A percentile compares a stretch with the other conserved stretches of the same genome.
phyloP scores from a whole-genome alignment of 2,797 vertebrate genomes.

The Chaetophractus vellerosus region DNA sequence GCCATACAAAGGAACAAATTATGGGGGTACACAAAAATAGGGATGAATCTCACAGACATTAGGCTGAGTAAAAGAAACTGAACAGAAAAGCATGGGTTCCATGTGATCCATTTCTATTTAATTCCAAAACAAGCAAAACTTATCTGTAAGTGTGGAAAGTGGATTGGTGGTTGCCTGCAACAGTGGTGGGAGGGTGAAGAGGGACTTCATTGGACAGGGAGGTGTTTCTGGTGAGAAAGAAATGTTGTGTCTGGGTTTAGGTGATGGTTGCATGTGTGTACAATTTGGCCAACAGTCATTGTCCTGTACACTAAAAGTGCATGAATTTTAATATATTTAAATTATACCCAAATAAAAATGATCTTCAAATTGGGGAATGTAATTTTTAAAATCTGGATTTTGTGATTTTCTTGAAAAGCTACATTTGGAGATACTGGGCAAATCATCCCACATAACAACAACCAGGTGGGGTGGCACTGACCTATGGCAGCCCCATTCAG shows the following conservation, averaged over 20 bases:
- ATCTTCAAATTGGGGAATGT: neutral
- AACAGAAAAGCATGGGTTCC: neutral
- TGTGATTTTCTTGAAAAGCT: neutral
- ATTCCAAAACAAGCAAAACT: neutral
- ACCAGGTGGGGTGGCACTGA: too few species aligned
- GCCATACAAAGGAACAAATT: neutral
- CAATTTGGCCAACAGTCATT: neutral
- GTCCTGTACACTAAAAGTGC: neutral
- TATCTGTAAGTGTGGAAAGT: neutral
- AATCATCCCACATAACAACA: too few species aligned
- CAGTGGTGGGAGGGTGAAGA: too few species aligned
- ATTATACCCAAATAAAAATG: neutral
- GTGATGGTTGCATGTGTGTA: too few species aligned
- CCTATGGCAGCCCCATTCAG: neutral
- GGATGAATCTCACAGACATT: neutral
- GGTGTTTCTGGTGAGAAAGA: neutral
- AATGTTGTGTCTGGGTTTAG: too few species aligned
- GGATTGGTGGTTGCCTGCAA: neutral
- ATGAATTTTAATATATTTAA: neutral
- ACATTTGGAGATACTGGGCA: neutral
- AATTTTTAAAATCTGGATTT: neutral
- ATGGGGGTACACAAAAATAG: fast-evolving
- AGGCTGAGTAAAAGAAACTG: neutral
- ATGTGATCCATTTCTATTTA: neutral
- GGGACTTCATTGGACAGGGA: neutral